Evolutionary conservation across 2,888 invertebrate genomes (phyloP).

Genomic region (Adela reaumurella): DNA sequence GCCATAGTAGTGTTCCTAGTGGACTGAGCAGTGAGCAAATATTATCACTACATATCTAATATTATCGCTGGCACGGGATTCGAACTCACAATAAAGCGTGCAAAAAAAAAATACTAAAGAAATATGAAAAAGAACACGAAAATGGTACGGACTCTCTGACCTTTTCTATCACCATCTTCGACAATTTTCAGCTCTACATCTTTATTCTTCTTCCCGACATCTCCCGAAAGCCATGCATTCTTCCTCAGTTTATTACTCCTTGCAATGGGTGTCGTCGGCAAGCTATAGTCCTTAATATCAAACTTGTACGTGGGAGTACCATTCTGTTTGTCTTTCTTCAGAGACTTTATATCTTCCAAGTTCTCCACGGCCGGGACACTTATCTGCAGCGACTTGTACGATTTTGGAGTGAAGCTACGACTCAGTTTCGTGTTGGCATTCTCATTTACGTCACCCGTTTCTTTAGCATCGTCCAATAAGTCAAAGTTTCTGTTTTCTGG

Average conservation of each 20-base stretch:
- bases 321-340: constrained; percentile 26
- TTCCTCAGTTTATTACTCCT: constrained; percentile 51
- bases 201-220: constrained; percentile 16
- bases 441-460: constrained; percentile 22
- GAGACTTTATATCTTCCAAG: constrained; percentile 32
- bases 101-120: no score
- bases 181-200: background rate
- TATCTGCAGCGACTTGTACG: constrained; percentile 44
- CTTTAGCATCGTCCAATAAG: constrained; percentile 22
- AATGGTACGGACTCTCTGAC: background rate
- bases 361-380: constrained; percentile 39
- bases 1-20: no score
- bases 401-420: constrained; percentile 44
- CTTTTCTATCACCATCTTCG: background rate
- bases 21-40: no score
- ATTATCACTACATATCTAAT: no score
- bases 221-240: constrained; percentile 53
- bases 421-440: constrained; percentile 31
- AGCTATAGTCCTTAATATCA: constrained; percentile 43
- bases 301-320: constrained; percentile 33
- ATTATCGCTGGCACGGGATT: no score
- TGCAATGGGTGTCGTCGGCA: constrained; percentile 53
- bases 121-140: no score
- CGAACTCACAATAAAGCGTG: no score
- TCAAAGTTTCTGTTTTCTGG: constrained; percentile 27